Base-by-base conservation (phyloP, 2,797 vertebrate species). In the Alosa sapidissima region DNA sequence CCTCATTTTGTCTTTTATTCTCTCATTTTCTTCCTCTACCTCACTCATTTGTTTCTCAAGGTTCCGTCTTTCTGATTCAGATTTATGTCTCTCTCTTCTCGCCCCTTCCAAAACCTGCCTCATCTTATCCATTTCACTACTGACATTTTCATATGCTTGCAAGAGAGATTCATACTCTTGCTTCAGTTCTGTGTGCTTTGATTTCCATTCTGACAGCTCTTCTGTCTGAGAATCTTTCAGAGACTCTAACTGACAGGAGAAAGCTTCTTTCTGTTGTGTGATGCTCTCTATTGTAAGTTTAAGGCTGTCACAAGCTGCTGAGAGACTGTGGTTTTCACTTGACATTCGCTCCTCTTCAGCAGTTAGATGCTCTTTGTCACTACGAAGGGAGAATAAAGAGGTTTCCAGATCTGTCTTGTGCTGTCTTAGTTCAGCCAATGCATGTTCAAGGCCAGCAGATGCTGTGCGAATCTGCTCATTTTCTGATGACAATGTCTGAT, bases 121-220 rank as follows among this genome's bases (percentile, higher is more conserved):
- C 97, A 97, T 97, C 90, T 97, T 96, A 87, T 96, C 96, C 94
- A 97, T 96, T 92, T 97, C 96, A 83, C 93, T 95, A 89, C 96
- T 93, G 19, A 97, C 96, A 81, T 97, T 98, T 89, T 98, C 96
- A 19, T 98, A 97, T 0, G 96, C 96, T 89, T 97, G 96, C 81
- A 98, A 90, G 47, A 98, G 96, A 0, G 96, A 97, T 86, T 97
- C 97, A 2, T 97, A 97, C 78, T 98, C 96, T 85, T 96, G 95
- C 84, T 97, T 97, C 87, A 98, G 93, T 89, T 97, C 96, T 0
- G 92, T 92, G 68, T 97, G 96, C 86, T 95, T 95, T 4, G 95
- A 94, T 88, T 96, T 97, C 96, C 96, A 98, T 60, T 93, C 96
- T 82, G 96, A 96, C 68, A 97, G 92, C 92, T 98, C 97, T 85